Evolutionary conservation across 2,797 vertebrate genomes (phyloP), one percentile per base, ranked within the genome.

Genomic region (Zonotrichia albicollis): DNA sequence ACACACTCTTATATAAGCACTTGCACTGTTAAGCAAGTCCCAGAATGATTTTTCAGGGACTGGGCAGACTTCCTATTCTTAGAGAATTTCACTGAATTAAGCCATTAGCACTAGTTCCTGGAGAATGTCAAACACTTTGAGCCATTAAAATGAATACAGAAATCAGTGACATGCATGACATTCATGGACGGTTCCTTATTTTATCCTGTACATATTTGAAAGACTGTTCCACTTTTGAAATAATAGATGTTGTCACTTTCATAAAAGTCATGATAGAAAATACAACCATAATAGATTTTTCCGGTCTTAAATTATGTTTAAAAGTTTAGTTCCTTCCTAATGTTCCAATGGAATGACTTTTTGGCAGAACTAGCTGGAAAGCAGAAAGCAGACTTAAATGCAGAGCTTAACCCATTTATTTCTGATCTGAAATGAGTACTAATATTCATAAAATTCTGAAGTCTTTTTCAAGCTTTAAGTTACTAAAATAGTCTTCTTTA

Each of bases 321-420:
- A 87, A 96, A 91, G 84, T 79, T 96, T 85, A 95, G 87, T 97
- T 96, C 91, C 96, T 97, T 97, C 81, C 89, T 96, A 95, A 94
- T 89, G 83, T 91, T 94, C 60, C 78, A 96, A 25, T 66, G 86
- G 72, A 97, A 97, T 43, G 94, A 79, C 78, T 95, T 92, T 43
- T 93, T 96, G 93, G 87, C 78, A 96, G 92, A 96, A 90, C 30
- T 51, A 48, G 36, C 20, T 58, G 91, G 91, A 95, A 94, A 88
- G 79, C 16, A 67, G 74, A 90, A 90, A 75, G 18, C 50, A 91
- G 67, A 27, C 82, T 80, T 94, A 81, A 91, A 87, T 58, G 10
- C 71, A 87, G 45, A 75, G 38, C 78, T 96, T 95, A 96, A 97
- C 51, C 43, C 89, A 61, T 93, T 89, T 58, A 78, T 68, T 89